phyloP scores from a whole-genome alignment of 1,140 invertebrate species.

The Leptinotarsa undecemlineata region DNA sequence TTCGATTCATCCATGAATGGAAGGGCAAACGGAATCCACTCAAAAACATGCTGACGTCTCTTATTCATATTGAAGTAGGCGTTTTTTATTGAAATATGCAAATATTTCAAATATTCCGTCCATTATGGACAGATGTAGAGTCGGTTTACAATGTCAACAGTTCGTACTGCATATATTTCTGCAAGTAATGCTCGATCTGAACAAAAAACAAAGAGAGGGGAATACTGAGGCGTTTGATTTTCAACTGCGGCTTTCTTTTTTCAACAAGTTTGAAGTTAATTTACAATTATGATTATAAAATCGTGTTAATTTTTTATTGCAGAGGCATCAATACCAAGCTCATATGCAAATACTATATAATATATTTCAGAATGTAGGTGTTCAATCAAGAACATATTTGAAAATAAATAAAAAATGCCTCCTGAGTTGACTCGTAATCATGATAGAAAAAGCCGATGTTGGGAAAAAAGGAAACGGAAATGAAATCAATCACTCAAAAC shows the following conservation, averaged over 20 bases:
- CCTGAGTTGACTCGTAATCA: too few relatives aligned
- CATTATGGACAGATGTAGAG: constrained; percentile 39
- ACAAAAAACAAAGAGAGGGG: not conserved
- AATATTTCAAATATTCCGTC: constrained; percentile 44
- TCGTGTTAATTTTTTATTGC: not conserved
- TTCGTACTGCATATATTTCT: not conserved
- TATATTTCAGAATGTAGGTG: too few relatives aligned
- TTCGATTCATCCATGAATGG: not conserved
- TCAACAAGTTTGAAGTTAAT: not conserved
- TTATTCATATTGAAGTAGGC: constrained; percentile 41
- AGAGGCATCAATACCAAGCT: too few relatives aligned
- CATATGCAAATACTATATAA: too few relatives aligned
- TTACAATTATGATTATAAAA: not conserved
- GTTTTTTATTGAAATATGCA: constrained; percentile 55
- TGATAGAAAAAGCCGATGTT: too few relatives aligned
- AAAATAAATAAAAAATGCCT: too few relatives aligned
- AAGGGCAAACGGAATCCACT: constrained; percentile 48
- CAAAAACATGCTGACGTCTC: constrained; percentile 53
- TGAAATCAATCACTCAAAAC: too few relatives aligned
- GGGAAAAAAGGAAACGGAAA: too few relatives aligned
- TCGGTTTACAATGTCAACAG: not conserved
- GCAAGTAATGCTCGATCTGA: not conserved
- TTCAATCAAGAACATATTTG: too few relatives aligned
- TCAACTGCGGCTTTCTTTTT: not conserved
- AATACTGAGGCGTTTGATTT: not conserved